Conservation (phyloP, 2,113 vertebrate genomes). For the Catharus bicknelli region DNA sequence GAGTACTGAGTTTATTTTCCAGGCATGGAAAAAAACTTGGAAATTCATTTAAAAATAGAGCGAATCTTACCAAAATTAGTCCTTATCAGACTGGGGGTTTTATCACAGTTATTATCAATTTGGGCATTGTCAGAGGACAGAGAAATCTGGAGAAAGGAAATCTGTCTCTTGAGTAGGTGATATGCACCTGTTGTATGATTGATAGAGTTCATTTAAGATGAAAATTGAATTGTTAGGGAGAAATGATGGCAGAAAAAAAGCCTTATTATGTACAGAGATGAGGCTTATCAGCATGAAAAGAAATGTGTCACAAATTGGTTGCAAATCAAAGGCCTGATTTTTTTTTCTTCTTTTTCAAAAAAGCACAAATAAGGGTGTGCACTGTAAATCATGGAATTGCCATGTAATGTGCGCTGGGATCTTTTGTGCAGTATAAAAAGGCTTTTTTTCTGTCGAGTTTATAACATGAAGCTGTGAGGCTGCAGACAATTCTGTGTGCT, state of each 20-base stretch:
- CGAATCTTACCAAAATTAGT: neutral
- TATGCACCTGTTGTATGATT: neutral
- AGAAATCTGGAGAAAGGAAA: neutral
- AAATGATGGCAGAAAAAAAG: neutral
- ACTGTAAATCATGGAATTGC: neutral
- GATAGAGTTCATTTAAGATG: neutral
- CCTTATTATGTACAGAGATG: neutral
- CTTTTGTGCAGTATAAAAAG: neutral
- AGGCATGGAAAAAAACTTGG: neutral
- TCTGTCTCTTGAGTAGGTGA: neutral
- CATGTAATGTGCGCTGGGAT: neutral
- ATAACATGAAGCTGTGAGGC: neutral
- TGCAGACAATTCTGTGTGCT: neutral
- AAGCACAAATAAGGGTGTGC: neutral
- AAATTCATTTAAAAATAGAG: neutral
- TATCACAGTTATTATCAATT: neutral
- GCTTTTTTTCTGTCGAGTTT: neutral
- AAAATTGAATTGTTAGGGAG: neutral
- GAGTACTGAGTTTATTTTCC: neutral
- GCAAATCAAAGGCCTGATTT: neutral
- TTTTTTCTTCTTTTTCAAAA: neutral
- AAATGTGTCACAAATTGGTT: neutral
- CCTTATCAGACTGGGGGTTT: neutral
- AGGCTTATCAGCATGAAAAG: conserved; percentile 8
- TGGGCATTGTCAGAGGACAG: neutral